Base-by-base conservation (phyloP, 2,888 invertebrate species). In the Eumerus sabulonum region DNA sequence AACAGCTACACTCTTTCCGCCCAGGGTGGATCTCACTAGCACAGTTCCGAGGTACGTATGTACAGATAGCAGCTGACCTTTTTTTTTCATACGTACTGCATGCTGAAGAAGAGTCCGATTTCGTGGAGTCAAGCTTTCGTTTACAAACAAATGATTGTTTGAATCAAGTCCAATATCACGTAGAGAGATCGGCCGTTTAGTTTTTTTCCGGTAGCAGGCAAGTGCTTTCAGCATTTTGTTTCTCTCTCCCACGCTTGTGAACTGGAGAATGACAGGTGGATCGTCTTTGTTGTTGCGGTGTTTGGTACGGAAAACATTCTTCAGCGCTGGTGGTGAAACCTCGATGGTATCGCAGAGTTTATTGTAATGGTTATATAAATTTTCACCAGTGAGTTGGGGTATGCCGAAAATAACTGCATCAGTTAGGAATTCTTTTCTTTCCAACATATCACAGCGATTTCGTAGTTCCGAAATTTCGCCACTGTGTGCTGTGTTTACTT, bases 111-210 rank as follows among this genome's bases (percentile, higher is more conserved):
- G 36, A 54, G 18, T 40, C 18, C 54, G 17, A 40, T 54, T 54
- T n/a, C 19, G 13, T 59, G 11, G 45, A n/a, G 60, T 38, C 48
- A 60, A 38, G 38, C 60, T 62, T 1, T 62, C 40, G 27, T 50
- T 48, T 1, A 62, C 50, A 27, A 50, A 62, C 9, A 60, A 18
- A 50, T 50, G 7, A 14, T 13, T 48, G 13, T 13, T 11, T 27
- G 56, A 42, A 14, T 44, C 56, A 12, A 57, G 0, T 40, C 56
- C 56, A 44, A 27, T 9, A 11, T 48, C 60, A 12, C 60, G 18
- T 19, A 60, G 19, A 1, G 18, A 48, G 9, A 60, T 48, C 36
- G 59, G 44, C 18, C 44, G 44, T 19, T 56, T 56, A 12, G 40
- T 13, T n/a, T 56, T 17, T 44, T 57, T 57, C 7, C 57, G 57